Evolutionary conservation across 2,888 invertebrate species (phyloP).

Genomic region (Rhamphomyia laevipes): DNA sequence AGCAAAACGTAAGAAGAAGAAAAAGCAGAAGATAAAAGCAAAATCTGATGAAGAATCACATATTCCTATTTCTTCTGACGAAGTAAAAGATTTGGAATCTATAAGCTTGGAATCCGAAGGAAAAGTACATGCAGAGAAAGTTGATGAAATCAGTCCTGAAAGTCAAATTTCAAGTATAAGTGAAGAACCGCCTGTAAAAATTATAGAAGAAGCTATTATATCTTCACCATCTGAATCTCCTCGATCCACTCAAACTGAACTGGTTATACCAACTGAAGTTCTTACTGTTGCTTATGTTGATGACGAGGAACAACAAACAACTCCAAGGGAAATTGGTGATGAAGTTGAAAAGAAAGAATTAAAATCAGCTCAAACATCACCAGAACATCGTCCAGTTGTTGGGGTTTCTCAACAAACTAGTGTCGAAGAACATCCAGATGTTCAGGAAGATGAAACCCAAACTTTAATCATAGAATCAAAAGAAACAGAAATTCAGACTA

Average conservation of each 20-base stretch:
- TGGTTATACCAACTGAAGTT: conserved; percentile 36
- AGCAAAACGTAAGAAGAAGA: conserved; percentile 41
- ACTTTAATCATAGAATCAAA: conserved; percentile 26
- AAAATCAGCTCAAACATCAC: conserved; percentile 40
- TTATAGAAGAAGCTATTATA: conserved; percentile 51
- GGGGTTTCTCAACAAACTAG: conserved; percentile 32
- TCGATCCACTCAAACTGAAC: conserved; percentile 44
- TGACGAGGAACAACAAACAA: conserved; percentile 47
- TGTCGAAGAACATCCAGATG: conserved; percentile 21
- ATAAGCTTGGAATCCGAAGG: conserved; percentile 24
- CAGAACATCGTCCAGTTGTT: conserved; percentile 22
- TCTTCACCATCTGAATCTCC: conserved; percentile 45
- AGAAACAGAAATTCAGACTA: conserved; percentile 35
- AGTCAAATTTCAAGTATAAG: conserved; percentile 37
- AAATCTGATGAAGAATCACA: conserved; percentile 40
- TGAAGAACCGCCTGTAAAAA: conserved; percentile 49
- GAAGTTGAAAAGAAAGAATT: conserved; percentile 37
- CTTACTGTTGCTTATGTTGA: conserved; percentile 33
- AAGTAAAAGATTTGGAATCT: conserved; percentile 31
- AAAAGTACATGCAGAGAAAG: conserved; percentile 25
- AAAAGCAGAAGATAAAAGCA: conserved; percentile 41
- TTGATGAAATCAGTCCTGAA: conserved; percentile 36
- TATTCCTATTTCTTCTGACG: conserved; percentile 39
- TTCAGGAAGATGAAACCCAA: conserved; percentile 31
- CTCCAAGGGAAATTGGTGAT: conserved; percentile 31